Evolutionary conservation across 2,888 invertebrate genomes (phyloP), one percentile per base, ranked within the genome.

Genomic region (Parochlus steinenii): DNA sequence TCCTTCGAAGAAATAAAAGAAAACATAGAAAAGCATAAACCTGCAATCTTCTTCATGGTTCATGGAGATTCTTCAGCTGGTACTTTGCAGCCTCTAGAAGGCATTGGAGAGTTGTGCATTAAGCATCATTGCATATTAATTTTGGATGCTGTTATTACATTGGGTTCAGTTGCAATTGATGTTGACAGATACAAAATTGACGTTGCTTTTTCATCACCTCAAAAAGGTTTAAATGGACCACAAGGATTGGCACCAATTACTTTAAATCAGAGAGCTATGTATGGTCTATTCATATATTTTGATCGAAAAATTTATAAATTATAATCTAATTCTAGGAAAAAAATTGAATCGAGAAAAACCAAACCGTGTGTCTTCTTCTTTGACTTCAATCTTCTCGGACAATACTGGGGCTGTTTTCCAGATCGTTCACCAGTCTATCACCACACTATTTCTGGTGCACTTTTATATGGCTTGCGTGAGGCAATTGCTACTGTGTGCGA

Each of bases 31-130:
- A 62, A 63, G 36, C 57, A 72, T 42, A 67, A 63, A 37, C 90
- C 92, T 1, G 59, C 64, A 6, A 65, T 81, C 1, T 62, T 89
- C 32, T 90, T 89, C 51, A 62, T 89, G 14, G 74, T 78, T 2
- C 87, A 90, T 46, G 87, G 85, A 2, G 92, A 92, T 53, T 85
- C 85, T 2, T 85, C 87, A 0, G 81, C 82, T 0, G 87, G 89
- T 1, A 72, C 83, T 8, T 61, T 77, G 38, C 92, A 92, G 53
- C 74, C 76, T 3, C 50, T 92, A 14, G 66, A 74, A 39, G 80
- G 81, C 1, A 59, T 90, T 17, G 87, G 86, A 2, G 64, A 73
- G 6, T 56, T 87, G 16, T 86, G 89, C 53, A 76, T 77, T 46
- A 74, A 69, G 75, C 78, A 64, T 49, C 63, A 70, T 42, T 71